Evolutionary conservation across 2,888 invertebrate species (phyloP).

Genomic region (Pocota personata): DNA sequence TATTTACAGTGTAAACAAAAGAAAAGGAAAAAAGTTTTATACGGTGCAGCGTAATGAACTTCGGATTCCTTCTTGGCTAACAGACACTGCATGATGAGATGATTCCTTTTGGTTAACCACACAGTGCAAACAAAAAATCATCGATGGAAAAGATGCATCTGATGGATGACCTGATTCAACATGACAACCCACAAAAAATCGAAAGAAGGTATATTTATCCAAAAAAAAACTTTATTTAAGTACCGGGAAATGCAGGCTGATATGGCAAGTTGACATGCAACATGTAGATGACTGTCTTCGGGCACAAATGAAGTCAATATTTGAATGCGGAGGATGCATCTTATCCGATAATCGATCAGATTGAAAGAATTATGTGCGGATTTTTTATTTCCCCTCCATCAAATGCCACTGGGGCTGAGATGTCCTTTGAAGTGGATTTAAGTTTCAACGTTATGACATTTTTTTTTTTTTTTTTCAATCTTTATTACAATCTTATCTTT

Average conservation of each 20-base stretch:
- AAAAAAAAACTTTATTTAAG: slow-evolving; percentile 53
- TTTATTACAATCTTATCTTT: slow-evolving; percentile 25
- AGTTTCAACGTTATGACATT: slow-evolving; percentile 40
- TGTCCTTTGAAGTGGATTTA: slow-evolving; percentile 62
- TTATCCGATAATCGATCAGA: slow-evolving; percentile 71
- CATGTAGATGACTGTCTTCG: slow-evolving; percentile 33
- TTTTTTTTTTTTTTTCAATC: slow-evolving; percentile 44
- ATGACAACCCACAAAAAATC: slow-evolving; percentile 55
- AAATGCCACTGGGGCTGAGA: slow-evolving; percentile 43
- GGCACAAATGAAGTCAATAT: slow-evolving; percentile 48
- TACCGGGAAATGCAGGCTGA: slow-evolving; percentile 63
- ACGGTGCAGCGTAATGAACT: slow-evolving; percentile 22
- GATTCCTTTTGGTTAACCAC: slow-evolving; percentile 37
- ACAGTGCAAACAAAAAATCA: not conserved
- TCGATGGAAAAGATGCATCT: not conserved
- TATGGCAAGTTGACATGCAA: slow-evolving; percentile 68
- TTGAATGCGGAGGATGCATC: slow-evolving; percentile 39
- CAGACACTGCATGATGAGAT: not conserved
- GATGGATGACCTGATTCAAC: slow-evolving; percentile 67
- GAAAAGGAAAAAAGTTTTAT: not conserved
- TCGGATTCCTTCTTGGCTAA: slow-evolving; percentile 3
- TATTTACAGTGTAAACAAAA: not conserved
- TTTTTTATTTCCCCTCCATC: not conserved
- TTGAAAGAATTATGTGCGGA: slow-evolving; percentile 40
- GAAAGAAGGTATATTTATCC: not conserved